Base-by-base conservation (phyloP, 2,888 invertebrate genomes). In the Phlogophora meticulosa region DNA sequence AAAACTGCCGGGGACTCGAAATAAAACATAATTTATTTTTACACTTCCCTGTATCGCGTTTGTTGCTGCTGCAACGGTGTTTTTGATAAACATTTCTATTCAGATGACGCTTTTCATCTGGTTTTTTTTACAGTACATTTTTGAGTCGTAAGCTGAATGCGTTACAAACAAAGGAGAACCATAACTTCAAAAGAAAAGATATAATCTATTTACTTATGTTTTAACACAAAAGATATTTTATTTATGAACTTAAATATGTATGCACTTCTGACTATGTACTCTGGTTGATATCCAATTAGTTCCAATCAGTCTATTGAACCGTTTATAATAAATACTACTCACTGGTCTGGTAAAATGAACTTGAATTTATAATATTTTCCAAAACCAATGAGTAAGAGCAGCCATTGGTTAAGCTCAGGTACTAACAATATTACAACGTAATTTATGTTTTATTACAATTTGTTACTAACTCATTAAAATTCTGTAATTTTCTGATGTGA, bases 11-110 rank as follows among this genome's bases (percentile, higher is more conserved):
- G 76, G 63, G 34, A 58, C 63, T 64, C 82, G 72, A 85, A 88
- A 87, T 87, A 87, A 86, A 87, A 86, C 85, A 86, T 86, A 88
- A 86, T 88, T 90, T 88, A 83, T 82, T 83, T 89, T 83, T 83
- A 45, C 57, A 65, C 38, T 67, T 69, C 55, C 51, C 43, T 81
- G 78, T 72, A 69, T 58, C 59, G 49, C 66, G 61, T 82, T 87
- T 85, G 83, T 82, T 81, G 68, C 66, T 58, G 79, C 72, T 76
- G 80, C 76, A 77, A 81, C 77, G 78, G 68, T 78, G 56, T 53
- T 70, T 73, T 78, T 58, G 49, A 46, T 62, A 70, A 69, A 45
- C 15, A 58, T 69, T 67, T 57, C 64, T 76, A 58, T 71, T 63
- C 46, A 74, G 38, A 42, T 59, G 58, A 46, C 15, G 46, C 51